A percentile compares a stretch with the other conserved stretches of the same genome.
These are phyloP conservation scores for Pelecanus crispus DNA, from an alignment of 2,113 vertebrate genomes.

Conservation along the genomic window DNA sequence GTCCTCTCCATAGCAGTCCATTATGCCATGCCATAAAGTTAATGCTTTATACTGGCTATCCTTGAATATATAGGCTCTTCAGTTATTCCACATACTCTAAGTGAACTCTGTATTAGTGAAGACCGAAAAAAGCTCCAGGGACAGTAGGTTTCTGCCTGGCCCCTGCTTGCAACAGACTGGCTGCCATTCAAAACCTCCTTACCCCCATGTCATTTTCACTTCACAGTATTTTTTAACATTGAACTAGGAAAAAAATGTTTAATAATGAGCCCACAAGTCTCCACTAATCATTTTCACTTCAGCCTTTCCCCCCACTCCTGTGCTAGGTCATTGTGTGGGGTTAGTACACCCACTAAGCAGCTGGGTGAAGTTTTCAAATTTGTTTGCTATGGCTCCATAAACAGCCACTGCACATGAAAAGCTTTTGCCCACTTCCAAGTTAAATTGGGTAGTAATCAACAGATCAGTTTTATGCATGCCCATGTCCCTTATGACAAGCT, in stretches of 20 bases:
- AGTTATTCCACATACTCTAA: neutral
- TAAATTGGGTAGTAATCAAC: too few relatives aligned
- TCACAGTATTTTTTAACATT: neutral
- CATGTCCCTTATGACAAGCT: neutral
- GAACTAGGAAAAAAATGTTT: neutral
- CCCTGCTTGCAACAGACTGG: neutral
- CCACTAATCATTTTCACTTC: neutral
- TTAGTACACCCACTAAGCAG: neutral
- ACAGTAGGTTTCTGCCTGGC: neutral
- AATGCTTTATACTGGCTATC: neutral
- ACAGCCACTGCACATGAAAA: neutral
- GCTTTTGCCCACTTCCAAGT: neutral
- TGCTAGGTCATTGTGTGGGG: neutral
- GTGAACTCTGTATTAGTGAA: neutral
- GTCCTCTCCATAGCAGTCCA: neutral
- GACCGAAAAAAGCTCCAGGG: neutral
- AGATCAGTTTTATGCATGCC: neutral
- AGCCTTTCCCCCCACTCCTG: neutral
- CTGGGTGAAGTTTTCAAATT: neutral
- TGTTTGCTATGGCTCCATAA: neutral
- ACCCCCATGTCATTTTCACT: neutral
- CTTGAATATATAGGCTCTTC: neutral
- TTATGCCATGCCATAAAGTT: neutral
- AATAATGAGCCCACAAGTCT: neutral
- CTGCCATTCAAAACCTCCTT: neutral